Evolutionary conservation across 2,797 vertebrate genomes (phyloP), one percentile per base, ranked within the genome.

Genomic region (Scyliorhinus canicula): DNA sequence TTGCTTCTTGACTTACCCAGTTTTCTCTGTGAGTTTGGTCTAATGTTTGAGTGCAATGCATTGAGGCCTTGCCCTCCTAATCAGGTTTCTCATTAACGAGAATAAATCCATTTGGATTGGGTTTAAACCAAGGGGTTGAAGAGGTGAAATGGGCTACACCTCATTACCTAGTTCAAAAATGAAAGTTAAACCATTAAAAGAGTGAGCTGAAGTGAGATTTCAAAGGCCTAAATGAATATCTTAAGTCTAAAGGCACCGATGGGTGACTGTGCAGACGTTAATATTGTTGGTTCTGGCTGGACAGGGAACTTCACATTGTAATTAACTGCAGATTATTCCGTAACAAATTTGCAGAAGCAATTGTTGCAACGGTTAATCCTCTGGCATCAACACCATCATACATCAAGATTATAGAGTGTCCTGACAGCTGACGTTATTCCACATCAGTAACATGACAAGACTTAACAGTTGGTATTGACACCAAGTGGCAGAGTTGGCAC

Each of bases 261-360:
- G 57, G 88, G 26, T 57, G 40, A 44, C 26, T 44, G 21, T 65
- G 35, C 57, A 91, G 57, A 40, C 88, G 9, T 91, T 91, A 91
- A 40, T 26, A 24, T n/a, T 44, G 60, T 44, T 91, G 21, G 26
- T 40, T 65, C 40, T 91, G 52, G n/a, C 19, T 31, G 40, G 90
- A 47, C 90, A 93, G 7, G 12, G 28, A 94, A 94, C 47, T 71
- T 94, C 50, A 26, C 93, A 71, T 91, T 57, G 47, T 94, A 94
- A 94, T 94, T 94, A 94, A 94, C 93, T 94, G 65, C 67, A 94
- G 47, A 94, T 94, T 94, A 74, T 52, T 94, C 47, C 93, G 71
- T 44, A 74, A 94, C 40, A 94, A 55, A 74, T 94, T 63, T 94
- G 93, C 47, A 94, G 31, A 21, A 74, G 35, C 67, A 71, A 69